Base-by-base conservation (phyloP, 1,140 invertebrate species). In the Papilio glaucus region DNA sequence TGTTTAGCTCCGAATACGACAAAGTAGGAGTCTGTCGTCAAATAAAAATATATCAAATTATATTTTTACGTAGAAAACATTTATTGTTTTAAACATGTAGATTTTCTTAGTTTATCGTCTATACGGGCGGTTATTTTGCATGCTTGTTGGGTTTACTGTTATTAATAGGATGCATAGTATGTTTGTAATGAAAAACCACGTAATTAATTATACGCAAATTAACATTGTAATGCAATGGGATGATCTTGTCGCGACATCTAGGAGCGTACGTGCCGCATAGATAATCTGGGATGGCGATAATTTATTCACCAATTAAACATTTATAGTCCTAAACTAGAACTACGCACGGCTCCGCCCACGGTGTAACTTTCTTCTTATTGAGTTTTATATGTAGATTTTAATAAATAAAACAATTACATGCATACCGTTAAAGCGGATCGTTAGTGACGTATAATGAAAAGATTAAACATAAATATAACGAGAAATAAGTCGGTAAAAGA, bases 171-270 rank as follows among this genome's bases (percentile, higher is more conserved):
- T 24, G 9, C 49, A 26, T 24, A 26, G 21, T 57, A 57, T 21
- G 24, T 57, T 57, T 24, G 18, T 65, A 68, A 68, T 68, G 39
- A 68, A 41, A 42, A 38, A 45, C 39, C 39, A 21, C 10, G 18
- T 18, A 68, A 68, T 18, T 68, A 68, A 68, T 68, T 42, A 42
- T 45, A 69, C 37, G n/a, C 10, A 45, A 68, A 49, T 49, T 49
- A 29, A 69, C 24, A 69, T 49, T 69, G 10, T 45, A n/a, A 68
- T 68, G 41, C 42, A 69, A 33, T 29, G 37, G 67, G 67, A 53
- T 69, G 41, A 69, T 69, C 41, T 24, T 18, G 42, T 49, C 42
- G 42, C 67, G 67, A 69, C 67, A 49, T 49, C 41, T 69, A 26
- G 67, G 67, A 69, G 67, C 67, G 42, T 37, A 68, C 6, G 21